Evolutionary conservation across 2,797 vertebrate genomes (phyloP), one percentile per base, ranked within the genome.

Genomic region (Gymnodraco acuticeps): DNA sequence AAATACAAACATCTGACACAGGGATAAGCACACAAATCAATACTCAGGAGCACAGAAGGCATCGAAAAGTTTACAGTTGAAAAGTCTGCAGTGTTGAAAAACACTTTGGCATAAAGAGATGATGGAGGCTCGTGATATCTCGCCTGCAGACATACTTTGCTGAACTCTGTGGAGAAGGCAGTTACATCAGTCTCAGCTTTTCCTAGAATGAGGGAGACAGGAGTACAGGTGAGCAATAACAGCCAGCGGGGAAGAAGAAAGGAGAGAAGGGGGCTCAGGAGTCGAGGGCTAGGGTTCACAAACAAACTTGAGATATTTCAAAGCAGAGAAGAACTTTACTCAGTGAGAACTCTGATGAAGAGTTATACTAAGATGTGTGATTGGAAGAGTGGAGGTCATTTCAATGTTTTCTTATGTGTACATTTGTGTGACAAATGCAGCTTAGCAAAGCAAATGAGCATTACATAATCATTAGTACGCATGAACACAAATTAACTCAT

Each of bases 121-220:
- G 77, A 87, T 70, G 64, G 46, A 82, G 64, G 64, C 54, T 71
- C 33, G 12, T 79, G 81, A 87, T 85, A 78, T 76, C 16, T 83
- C 16, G 78, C 84, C 86, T 43, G 78, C 66, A 89, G 88, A 87
- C 60, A 80, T 70, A 43, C 71, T 87, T 78, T 85, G 68, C 69
- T 58, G 55, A 64, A 54, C 50, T 83, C 67, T 77, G 77, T 16
- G 55, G 68, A 71, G 69, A 69, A 78, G 52, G 75, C 60, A 23
- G 75, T 86, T 91, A 83, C 87, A 73, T 89, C 87, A 90, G 78
- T 74, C 64, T 78, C 50, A 46, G 70, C 67, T 63, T 51, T 78
- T 86, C 62, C 60, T 78, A 71, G 66, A 73, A 76, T 19, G 47
- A 47, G 38, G 73, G 63, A 65, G 65, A 79, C 45, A 71, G 67